phyloP scores from a whole-genome alignment of 2,888 invertebrate species.

The Deroplatys truncata region DNA sequence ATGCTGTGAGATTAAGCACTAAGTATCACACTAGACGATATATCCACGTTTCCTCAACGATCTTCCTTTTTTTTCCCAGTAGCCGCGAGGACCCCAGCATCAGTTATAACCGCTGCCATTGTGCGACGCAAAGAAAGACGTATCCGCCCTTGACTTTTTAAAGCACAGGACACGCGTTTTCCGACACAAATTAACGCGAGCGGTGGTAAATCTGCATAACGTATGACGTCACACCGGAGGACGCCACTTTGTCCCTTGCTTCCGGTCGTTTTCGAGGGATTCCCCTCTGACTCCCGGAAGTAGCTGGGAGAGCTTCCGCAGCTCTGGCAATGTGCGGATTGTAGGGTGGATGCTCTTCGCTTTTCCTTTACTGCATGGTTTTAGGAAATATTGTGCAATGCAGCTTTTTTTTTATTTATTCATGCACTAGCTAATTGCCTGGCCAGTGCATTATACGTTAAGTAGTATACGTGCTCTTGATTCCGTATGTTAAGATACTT shows the following conservation, averaged over 20 bases:
- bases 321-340: not conserved
- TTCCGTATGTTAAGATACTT: no score
- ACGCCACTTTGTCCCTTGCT: conserved; percentile 10
- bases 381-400: not conserved
- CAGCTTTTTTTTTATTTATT: not conserved
- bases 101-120: not conserved
- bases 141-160: not conserved
- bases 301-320: not conserved
- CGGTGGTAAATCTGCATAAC: not conserved
- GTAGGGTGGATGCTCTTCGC: not conserved
- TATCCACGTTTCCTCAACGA: not conserved
- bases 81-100: no score
- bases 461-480: no score
- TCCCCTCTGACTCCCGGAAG: not conserved
- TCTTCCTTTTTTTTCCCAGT: not conserved
- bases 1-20: not conserved
- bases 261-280: conserved; percentile 10
- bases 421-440: no score
- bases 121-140: not conserved
- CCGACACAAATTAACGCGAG: not conserved
- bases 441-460: no score
- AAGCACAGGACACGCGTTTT: not conserved
- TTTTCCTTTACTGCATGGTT: not conserved
- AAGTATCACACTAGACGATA: not conserved
- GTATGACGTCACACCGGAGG: conserved; percentile 10